These are phyloP conservation scores for cattle (Bos taurus) DNA, from an alignment of 2,113 vertebrate genomes.

Conservation along the genomic window ARS-UCD2.0 NC_037329.1:21306501-21307000, in stretches of 20 bases:
- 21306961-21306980: not conserved
- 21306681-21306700: slow-evolving; percentile 68
- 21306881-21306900: slow-evolving; percentile 37
- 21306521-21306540: not conserved
- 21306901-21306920: slow-evolving; percentile 29
- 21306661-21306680: slow-evolving; percentile 67
- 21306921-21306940: slow-evolving; percentile 24
- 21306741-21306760: slow-evolving; percentile 77
- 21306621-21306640: slow-evolving; percentile 10
- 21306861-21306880: slow-evolving; percentile 46
- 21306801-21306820: slow-evolving; percentile 74
- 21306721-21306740: slow-evolving; percentile 73
- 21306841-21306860: slow-evolving; percentile 69
- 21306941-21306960: slow-evolving; percentile 2
- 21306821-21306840: slow-evolving; percentile 67
- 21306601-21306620: not conserved
- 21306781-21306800: slow-evolving; percentile 76
- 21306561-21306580: not conserved
- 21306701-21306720: slow-evolving; percentile 67
- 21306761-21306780: slow-evolving; percentile 73
- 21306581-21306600: not conserved
- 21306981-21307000: slow-evolving; percentile 16
- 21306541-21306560: not conserved
- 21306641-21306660: slow-evolving; percentile 53
- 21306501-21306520: not conserved